Percentiles rank a stretch among this genome's conserved stretches.
Conservation (phyloP, 2,797 vertebrate genomes). For the Australoheros facetus region DNA sequence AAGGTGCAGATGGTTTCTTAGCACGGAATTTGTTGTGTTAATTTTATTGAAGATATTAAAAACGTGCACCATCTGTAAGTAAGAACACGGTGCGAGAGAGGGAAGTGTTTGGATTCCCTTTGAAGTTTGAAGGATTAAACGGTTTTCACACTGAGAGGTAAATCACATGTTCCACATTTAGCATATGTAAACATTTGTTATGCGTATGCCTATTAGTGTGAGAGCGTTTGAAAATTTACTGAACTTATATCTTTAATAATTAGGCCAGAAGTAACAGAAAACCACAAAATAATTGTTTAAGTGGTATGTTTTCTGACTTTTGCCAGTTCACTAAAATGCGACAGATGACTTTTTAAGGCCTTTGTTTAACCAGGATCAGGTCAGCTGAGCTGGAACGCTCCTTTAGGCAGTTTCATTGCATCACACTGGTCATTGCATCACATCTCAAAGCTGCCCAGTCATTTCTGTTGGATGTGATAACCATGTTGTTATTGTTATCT, state of each 20-base stretch:
- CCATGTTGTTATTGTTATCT: conserved; percentile 10
- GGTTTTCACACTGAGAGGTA: neutral
- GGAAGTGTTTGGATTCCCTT: neutral
- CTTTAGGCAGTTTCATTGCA: neutral
- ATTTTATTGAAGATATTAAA: conserved; percentile 5
- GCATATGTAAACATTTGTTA: neutral
- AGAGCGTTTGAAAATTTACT: neutral
- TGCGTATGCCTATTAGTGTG: neutral
- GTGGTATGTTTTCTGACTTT: neutral
- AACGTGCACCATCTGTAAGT: conserved; percentile 25
- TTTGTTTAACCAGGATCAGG: neutral
- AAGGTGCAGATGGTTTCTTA: conserved; percentile 23
- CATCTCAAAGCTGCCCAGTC: conserved; percentile 7
- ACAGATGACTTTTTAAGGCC: neutral
- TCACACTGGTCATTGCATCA: neutral
- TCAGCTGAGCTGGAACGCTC: neutral
- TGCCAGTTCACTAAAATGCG: neutral
- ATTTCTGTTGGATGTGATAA: conserved; percentile 36
- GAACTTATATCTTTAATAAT: neutral
- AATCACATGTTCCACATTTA: neutral
- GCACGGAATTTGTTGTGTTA: conserved; percentile 8
- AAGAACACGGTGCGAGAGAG: neutral
- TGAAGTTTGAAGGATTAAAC: neutral
- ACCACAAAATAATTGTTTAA: neutral
- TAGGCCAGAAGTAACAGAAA: neutral